These are phyloP conservation scores for Bombus balteatus DNA, from an alignment of 1,140 invertebrate species.

Conservation along the genomic window DNA sequence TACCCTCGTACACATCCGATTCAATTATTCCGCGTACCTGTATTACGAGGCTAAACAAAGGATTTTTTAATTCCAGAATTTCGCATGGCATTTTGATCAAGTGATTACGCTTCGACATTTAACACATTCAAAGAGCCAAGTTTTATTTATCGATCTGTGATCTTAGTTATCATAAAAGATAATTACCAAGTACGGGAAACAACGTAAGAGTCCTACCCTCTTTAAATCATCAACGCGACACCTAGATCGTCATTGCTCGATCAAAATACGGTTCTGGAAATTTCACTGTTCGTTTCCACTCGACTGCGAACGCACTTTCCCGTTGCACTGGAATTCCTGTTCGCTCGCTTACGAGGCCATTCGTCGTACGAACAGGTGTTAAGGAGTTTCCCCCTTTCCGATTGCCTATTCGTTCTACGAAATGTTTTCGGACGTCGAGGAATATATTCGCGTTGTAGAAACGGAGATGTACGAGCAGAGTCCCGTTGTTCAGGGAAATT, in stretches of 20 bases:
- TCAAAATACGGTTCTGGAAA: background rate
- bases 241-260: background rate
- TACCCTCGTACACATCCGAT: background rate
- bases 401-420: conserved; percentile 22
- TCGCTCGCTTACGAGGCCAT: background rate
- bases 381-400: conserved; percentile 8
- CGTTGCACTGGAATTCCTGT: background rate
- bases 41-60: too few species aligned
- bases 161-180: background rate
- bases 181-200: background rate
- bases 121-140: background rate
- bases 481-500: conserved; percentile 48
- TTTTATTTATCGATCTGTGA: background rate
- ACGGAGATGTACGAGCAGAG: conserved; percentile 29
- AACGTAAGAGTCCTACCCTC: background rate
- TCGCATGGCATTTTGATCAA: too few species aligned
- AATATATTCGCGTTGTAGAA: conserved; percentile 23
- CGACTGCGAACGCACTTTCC: background rate
- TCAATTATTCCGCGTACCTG: too few species aligned
- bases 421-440: conserved; percentile 25
- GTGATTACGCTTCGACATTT: background rate
- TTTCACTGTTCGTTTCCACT: background rate
- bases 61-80: background rate
- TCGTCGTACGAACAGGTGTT: conserved; percentile 28
- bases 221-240: background rate